Base-by-base conservation (phyloP, 2,797 vertebrate species). In the Gambelia wislizenii region DNA sequence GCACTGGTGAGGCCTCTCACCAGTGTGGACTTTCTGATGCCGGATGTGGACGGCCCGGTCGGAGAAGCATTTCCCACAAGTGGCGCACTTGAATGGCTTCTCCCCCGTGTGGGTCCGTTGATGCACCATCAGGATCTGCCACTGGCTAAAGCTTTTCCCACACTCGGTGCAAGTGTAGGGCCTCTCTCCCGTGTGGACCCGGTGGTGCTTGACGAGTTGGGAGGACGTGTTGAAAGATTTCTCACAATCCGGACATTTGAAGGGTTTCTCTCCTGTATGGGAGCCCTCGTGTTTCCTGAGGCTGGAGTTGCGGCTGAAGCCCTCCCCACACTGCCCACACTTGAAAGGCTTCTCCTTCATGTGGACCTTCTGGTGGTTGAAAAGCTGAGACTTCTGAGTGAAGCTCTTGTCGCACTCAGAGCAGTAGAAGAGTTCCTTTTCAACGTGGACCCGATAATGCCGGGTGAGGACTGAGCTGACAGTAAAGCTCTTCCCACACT, bases 261-360 rank as follows among this genome's bases (percentile, higher is more conserved):
- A 96, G 44, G 95, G 93, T 56, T 95, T 96, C 80, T 95, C 94
- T 47, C 95, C 94, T 16, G 94, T 95, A 78, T 94, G 95, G 84
- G 92, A 93, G 83, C 94, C 94, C 91, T 95, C 93, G 5, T 96
- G 95, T 67, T 93, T 95, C 14, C 93, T 93, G 4, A 95, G 92
- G 90, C 94, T 95, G 89, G 95, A 94, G 90, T 92, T 94, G 52
- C 94, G 95, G 92, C 94, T 95, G 91, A 96, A 95, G 93, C 92
- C 90, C 93, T 95, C 95, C 86, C 95, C 95, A 89, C 95, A 95
- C 94, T 94, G 95, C 0, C 88, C 90, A 10, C 94, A 96, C 76
- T 94, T 95, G 89, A 92, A 94, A 0, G 94, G 94, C 64, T 95
- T 96, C 91, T 95, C 91, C 47, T 92, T 88, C 86, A 91, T 69